Evolutionary conservation across 1,140 invertebrate species (phyloP).

Genomic region (Achroia grisella): DNA sequence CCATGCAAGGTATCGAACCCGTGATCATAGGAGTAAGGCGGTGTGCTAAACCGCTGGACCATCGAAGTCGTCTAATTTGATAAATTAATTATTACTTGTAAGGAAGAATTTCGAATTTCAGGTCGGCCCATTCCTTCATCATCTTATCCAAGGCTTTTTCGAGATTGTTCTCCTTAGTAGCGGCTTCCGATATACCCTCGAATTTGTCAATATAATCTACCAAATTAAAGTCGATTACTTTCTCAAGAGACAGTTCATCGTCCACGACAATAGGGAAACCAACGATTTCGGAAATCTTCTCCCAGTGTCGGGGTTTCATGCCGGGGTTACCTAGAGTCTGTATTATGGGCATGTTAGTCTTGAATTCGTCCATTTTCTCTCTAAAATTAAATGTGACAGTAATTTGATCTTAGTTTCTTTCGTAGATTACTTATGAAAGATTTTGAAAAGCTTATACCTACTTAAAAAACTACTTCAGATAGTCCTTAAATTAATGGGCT

Average conservation of each 20-base stretch:
- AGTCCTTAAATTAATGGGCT: too few relatives aligned
- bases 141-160: slow-evolving; percentile 93
- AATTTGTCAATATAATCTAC: slow-evolving; percentile 94
- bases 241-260: slow-evolving; percentile 87
- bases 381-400: slow-evolving; percentile 35
- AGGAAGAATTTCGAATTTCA: slow-evolving; percentile 85
- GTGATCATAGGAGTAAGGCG: too few relatives aligned
- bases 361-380: slow-evolving; percentile 90
- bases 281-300: slow-evolving; percentile 95
- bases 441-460: too few relatives aligned
- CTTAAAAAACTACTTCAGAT: too few relatives aligned
- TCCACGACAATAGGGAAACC: slow-evolving; percentile 94
- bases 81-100: slow-evolving; percentile 73
- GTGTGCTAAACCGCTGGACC: too few relatives aligned
- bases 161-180: slow-evolving; percentile 95
- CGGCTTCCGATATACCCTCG: slow-evolving; percentile 94
- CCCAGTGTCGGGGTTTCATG: slow-evolving; percentile 95
- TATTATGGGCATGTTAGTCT: slow-evolving; percentile 92
- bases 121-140: slow-evolving; percentile 93
- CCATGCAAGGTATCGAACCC: too few relatives aligned
- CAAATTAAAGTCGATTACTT: slow-evolving; percentile 94
- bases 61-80: too few relatives aligned
- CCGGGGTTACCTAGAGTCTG: slow-evolving; percentile 95
- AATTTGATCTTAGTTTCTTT: too few relatives aligned
- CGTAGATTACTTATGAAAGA: too few relatives aligned